phyloP scores from a whole-genome alignment of 2,888 invertebrate genomes.

The Microplitis deprimator region DNA sequence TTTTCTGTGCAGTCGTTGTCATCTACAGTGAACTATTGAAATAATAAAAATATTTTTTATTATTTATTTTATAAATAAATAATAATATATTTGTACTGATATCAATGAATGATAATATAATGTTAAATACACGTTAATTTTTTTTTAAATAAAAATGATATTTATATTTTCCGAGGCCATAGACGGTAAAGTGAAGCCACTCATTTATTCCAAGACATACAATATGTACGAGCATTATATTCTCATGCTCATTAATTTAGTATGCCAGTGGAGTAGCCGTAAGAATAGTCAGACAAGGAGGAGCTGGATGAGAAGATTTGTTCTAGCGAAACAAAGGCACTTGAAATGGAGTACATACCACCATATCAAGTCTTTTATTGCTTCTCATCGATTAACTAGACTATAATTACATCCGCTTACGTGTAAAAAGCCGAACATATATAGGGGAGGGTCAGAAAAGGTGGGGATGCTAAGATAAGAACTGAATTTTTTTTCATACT shows the following conservation, averaged over 20 bases:
- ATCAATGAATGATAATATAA: background rate
- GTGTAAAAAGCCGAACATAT: background rate
- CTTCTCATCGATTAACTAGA: slow-evolving; percentile 19
- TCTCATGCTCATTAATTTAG: slow-evolving; percentile 52
- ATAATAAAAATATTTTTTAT: no score
- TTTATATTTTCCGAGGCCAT: background rate
- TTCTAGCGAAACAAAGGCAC: slow-evolving; percentile 45
- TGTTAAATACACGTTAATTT: background rate
- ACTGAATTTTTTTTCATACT: no score
- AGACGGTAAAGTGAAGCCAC: background rate
- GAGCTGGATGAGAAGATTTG: slow-evolving; percentile 53
- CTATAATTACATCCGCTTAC: background rate
- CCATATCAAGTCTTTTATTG: slow-evolving; percentile 17
- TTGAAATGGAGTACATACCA: slow-evolving; percentile 27
- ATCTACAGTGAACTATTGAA: no score
- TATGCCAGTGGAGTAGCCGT: slow-evolving; percentile 61
- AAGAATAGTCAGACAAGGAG: slow-evolving; percentile 58
- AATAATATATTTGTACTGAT: no score
- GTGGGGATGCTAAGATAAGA: no score
- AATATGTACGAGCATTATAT: background rate
- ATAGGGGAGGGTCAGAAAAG: no score
- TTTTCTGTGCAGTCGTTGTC: background rate
- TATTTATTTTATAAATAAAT: no score
- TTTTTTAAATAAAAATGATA: background rate
- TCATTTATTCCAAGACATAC: background rate